Evolutionary conservation across 2,113 vertebrate species (phyloP).

Genomic region (Hippotragus niger): DNA sequence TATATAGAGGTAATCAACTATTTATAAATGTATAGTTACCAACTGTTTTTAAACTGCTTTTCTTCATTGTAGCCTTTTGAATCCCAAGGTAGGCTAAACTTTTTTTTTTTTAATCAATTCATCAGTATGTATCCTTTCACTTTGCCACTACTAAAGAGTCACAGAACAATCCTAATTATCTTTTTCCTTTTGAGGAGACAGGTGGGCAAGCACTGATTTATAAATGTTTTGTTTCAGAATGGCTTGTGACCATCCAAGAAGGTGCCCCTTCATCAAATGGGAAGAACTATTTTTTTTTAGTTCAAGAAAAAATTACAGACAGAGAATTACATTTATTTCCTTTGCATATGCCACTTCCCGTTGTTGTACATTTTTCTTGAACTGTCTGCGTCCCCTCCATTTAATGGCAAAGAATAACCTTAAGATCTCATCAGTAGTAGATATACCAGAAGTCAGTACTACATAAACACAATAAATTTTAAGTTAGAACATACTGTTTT

Average conservation of each 20-base stretch:
- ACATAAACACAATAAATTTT: neutral
- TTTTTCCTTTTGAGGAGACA: neutral
- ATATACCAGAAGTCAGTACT: neutral
- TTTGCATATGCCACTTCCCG: neutral
- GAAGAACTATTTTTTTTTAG: neutral
- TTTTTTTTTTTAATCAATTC: neutral
- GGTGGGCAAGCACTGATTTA: neutral
- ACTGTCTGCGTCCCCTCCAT: neutral
- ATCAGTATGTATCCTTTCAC: neutral
- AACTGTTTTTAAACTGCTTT: neutral
- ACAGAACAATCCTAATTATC: neutral
- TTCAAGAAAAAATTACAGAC: slow-evolving; percentile 9
- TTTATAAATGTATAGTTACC: neutral
- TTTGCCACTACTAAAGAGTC: neutral
- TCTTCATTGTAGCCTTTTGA: neutral
- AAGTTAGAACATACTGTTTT: neutral
- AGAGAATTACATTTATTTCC: neutral
- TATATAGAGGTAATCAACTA: neutral
- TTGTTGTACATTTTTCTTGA: neutral
- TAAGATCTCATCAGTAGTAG: neutral
- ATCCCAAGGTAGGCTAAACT: neutral
- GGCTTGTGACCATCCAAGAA: neutral
- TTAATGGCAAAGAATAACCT: neutral
- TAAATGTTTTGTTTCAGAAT: neutral
- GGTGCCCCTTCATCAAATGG: neutral